phyloP scores from a whole-genome alignment of 2,797 vertebrate genomes.

The Gymnopithys bicolor region DNA sequence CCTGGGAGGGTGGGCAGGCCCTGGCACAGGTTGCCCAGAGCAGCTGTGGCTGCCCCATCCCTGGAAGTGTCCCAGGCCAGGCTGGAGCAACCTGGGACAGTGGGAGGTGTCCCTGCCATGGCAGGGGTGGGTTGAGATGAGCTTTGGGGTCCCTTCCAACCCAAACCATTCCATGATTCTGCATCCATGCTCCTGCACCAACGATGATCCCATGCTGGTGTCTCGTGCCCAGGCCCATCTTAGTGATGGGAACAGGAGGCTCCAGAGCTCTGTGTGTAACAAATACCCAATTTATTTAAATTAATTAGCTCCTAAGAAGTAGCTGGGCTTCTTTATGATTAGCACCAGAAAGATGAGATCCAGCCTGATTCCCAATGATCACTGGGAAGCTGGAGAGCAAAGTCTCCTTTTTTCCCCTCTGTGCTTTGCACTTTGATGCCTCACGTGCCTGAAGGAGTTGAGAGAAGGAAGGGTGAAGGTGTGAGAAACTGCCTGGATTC shows the following conservation, averaged over 20 bases:
- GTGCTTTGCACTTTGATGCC: background rate
- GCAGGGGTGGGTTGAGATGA: no score
- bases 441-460: background rate
- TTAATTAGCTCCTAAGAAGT: background rate
- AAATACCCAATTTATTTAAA: background rate
- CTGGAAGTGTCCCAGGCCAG: no score
- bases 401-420: background rate
- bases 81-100: no score
- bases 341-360: background rate
- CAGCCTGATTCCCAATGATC: background rate
- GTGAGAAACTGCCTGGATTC: background rate
- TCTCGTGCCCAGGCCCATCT: background rate
- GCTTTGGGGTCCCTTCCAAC: no score
- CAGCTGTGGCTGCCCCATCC: no score
- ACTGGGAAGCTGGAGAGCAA: background rate
- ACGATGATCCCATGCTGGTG: background rate
- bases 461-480: background rate
- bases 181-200: background rate
- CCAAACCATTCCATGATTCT: background rate
- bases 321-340: background rate
- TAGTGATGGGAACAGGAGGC: background rate
- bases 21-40: background rate
- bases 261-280: background rate
- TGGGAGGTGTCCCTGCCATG: no score
- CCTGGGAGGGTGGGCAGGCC: background rate